Conservation (phyloP, 1,140 invertebrate genomes). For the Cherax destructor region DNA sequence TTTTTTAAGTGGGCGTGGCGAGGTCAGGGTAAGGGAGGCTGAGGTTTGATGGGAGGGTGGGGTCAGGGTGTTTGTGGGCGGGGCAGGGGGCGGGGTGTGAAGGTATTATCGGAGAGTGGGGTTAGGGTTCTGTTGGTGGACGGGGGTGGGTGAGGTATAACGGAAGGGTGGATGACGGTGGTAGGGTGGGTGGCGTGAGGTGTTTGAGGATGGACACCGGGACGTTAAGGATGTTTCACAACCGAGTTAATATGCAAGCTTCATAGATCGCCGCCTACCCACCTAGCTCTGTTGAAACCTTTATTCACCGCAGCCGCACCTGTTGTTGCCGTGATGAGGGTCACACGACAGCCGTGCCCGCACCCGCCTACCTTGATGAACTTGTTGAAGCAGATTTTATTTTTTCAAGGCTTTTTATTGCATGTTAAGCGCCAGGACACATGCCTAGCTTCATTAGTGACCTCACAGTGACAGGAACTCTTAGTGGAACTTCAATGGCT, state of each 20-base stretch:
- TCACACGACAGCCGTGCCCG: too few species aligned
- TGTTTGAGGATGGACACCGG: not conserved
- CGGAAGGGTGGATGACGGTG: not conserved
- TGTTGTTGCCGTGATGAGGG: too few species aligned
- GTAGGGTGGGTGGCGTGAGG: not conserved
- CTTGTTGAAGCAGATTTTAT: too few species aligned
- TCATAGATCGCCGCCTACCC: not conserved
- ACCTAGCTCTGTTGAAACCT: not conserved
- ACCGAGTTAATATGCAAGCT: slow-evolving; percentile 20
- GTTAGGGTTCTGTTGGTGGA: not conserved
- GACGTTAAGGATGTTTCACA: slow-evolving; percentile 27
- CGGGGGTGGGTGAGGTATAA: not conserved
- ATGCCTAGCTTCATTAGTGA: too few species aligned
- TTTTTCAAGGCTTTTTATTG: too few species aligned
- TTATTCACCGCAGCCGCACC: not conserved
- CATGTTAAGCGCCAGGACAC: too few species aligned
- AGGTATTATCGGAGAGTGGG: not conserved
- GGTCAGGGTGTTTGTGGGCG: too few species aligned
- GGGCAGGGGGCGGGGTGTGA: too few species aligned
- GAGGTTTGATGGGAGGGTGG: not conserved
- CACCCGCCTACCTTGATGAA: too few species aligned
- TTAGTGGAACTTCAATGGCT: too few species aligned
- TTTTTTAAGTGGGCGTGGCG: not conserved
- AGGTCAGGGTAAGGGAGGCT: not conserved
- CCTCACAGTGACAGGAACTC: too few species aligned